Percentiles rank a stretch among this genome's conserved stretches.
Conservation (phyloP, 2,113 vertebrate genomes). For the Neomonachus schauinslandi region DNA sequence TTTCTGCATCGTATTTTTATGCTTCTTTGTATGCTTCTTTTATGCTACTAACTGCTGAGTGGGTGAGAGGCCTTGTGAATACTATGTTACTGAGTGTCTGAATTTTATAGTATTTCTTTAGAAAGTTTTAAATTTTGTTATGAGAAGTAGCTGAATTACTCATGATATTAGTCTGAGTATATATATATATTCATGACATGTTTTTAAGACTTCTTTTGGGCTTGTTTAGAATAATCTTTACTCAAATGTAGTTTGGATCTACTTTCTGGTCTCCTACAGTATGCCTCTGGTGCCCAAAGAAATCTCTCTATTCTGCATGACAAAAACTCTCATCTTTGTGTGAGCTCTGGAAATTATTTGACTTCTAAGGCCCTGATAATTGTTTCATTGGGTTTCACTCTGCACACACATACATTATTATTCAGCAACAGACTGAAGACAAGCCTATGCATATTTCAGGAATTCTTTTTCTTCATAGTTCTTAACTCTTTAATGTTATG, state of each 20-base stretch:
- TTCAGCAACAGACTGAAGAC: background rate
- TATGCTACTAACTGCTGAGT: background rate
- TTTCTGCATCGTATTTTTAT: background rate
- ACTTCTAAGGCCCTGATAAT: background rate
- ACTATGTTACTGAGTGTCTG: background rate
- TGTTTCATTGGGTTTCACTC: background rate
- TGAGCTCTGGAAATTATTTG: background rate
- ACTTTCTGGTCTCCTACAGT: background rate
- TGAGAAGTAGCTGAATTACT: background rate
- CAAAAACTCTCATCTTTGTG: background rate
- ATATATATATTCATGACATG: background rate
- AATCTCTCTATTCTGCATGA: background rate
- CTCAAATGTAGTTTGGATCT: background rate
- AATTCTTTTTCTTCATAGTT: background rate
- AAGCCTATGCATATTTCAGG: background rate
- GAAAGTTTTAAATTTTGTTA: background rate
- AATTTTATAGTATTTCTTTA: background rate
- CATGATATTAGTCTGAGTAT: background rate
- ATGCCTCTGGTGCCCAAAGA: background rate
- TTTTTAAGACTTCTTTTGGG: slow-evolving; percentile 10
- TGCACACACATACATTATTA: background rate
- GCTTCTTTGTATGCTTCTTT: background rate
- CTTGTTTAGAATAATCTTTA: background rate
- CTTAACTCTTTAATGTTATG: background rate
- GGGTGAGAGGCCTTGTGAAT: background rate